Percentiles rank a stretch among this genome's conserved stretches.
Evolutionary conservation across 2,113 vertebrate genomes (phyloP).

Genomic region (Takifugu bimaculatus): DNA sequence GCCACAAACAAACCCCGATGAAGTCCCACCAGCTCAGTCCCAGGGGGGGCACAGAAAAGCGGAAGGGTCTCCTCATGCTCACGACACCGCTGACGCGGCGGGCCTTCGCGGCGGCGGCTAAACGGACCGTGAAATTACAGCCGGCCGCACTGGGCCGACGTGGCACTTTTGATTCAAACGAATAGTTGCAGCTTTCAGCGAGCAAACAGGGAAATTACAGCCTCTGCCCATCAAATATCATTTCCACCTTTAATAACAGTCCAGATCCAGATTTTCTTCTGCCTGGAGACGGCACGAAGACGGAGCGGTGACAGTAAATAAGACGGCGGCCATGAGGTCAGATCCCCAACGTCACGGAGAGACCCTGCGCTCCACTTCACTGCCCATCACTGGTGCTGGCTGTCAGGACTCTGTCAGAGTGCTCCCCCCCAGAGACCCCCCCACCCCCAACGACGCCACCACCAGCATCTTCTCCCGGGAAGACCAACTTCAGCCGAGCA

Average conservation of each 20-base stretch:
- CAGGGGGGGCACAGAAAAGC: too few species aligned
- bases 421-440: conserved; percentile 5
- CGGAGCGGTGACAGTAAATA: conserved; percentile 22
- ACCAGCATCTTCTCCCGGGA: neutral
- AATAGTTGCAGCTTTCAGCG: neutral
- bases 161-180: conserved; percentile 6
- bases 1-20: neutral
- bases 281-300: neutral
- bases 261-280: too few species aligned
- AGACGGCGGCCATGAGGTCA: conserved; percentile 26
- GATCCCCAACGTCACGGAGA: conserved; percentile 32
- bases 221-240: neutral
- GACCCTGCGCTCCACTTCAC: conserved; percentile 27
- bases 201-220: neutral
- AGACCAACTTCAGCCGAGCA: conserved; percentile 5
- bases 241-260: neutral
- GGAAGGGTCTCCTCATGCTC: neutral
- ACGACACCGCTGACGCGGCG: neutral
- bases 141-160: conserved; percentile 1
- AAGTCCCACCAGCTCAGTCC: too few species aligned
- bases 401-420: conserved; percentile 44
- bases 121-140: conserved; percentile 8
- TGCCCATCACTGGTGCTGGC: conserved; percentile 22
- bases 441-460: too few species aligned
- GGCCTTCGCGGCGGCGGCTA: neutral